Percentiles rank a stretch among this genome's conserved stretches.
phyloP scores from a whole-genome alignment of 1,140 invertebrate species.

The Euborellia annulipes region DNA sequence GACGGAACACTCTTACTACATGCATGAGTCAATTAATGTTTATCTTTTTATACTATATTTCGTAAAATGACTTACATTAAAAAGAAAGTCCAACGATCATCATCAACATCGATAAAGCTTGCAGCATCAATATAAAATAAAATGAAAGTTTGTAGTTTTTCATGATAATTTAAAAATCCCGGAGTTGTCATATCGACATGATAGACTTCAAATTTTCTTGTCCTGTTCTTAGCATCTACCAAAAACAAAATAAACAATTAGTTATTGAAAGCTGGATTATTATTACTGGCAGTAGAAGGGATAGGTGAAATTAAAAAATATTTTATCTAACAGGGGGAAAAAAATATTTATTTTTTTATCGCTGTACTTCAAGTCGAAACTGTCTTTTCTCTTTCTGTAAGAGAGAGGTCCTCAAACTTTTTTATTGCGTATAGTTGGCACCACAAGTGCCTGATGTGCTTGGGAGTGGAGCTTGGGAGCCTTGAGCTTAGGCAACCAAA shows the following conservation, averaged over 20 bases:
- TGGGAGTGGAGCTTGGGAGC: too few relatives aligned
- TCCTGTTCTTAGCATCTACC: neutral
- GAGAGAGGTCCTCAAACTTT: too few relatives aligned
- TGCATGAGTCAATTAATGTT: too few relatives aligned
- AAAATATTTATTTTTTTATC: neutral
- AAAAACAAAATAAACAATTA: neutral
- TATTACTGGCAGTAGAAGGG: neutral
- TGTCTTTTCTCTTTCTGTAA: neutral
- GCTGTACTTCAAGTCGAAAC: neutral
- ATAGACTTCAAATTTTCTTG: conserved; percentile 59
- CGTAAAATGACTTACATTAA: conserved; percentile 78
- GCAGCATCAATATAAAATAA: conserved; percentile 92
- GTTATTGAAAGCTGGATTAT: neutral
- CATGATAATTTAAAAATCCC: conserved; percentile 64
- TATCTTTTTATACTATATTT: too few relatives aligned
- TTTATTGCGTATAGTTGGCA: too few relatives aligned
- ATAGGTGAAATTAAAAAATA: neutral
- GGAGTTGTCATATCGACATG: conserved; percentile 47
- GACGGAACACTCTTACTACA: too few relatives aligned
- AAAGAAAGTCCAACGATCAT: conserved; percentile 84
- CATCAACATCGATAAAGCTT: conserved; percentile 81
- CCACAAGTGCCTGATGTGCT: too few relatives aligned
- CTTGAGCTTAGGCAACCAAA: too few relatives aligned
- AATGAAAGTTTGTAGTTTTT: conserved; percentile 77
- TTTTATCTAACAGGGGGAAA: neutral